phyloP scores from a whole-genome alignment of 1,140 invertebrate species.

The Camponotus vicinus region DNA sequence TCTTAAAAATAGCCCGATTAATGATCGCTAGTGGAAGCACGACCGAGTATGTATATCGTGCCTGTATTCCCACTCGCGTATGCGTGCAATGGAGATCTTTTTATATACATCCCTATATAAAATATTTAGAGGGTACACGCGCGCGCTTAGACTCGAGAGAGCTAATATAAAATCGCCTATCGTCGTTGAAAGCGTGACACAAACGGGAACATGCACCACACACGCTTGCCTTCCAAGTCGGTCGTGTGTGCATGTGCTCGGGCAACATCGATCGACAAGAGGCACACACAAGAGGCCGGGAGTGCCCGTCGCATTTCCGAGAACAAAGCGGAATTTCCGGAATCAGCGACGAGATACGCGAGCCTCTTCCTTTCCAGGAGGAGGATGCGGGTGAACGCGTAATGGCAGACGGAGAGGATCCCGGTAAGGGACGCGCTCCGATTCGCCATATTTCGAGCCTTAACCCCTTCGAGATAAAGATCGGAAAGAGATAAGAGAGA shows the following conservation, averaged over 20 bases:
- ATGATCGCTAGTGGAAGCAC: conserved; percentile 5
- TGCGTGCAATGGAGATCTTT: not conserved
- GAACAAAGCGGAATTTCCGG: conserved; percentile 49
- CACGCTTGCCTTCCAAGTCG: conserved; percentile 54
- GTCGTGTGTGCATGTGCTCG: conserved; percentile 56
- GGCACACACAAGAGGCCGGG: conserved; percentile 37
- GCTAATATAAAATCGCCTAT: conserved; percentile 18
- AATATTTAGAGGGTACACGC: not conserved
- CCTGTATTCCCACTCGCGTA: not conserved
- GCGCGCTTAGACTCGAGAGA: not conserved
- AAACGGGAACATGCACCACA: conserved; percentile 48
- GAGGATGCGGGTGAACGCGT: not conserved
- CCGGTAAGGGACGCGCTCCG: not conserved
- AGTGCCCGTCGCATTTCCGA: conserved; percentile 50
- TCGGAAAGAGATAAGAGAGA: not conserved
- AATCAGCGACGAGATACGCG: not conserved
- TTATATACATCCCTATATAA: not conserved
- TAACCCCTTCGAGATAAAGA: not conserved
- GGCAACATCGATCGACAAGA: conserved; percentile 65
- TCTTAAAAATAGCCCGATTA: conserved; percentile 43
- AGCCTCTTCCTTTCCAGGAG: not conserved
- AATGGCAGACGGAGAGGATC: conserved; percentile 32
- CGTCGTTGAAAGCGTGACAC: conserved; percentile 47
- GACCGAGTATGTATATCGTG: not conserved
- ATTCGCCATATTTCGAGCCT: conserved; percentile 42